These are phyloP conservation scores for Boleophthalmus pectinirostris DNA, from an alignment of 2,113 vertebrate species.

Conservation along the genomic window DNA sequence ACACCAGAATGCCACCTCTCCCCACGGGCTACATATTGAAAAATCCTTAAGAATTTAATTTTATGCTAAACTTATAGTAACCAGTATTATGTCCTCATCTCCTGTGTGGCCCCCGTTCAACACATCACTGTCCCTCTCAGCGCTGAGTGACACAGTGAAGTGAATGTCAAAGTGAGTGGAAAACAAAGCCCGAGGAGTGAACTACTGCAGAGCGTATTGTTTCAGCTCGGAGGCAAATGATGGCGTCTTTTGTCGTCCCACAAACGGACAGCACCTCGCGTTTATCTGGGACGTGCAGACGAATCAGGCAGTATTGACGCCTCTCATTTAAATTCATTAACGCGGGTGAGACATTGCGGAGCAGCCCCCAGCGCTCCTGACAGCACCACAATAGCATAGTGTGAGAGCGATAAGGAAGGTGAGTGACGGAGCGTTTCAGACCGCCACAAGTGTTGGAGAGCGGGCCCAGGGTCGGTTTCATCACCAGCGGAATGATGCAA, in stretches of 20 bases:
- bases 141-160: neutral
- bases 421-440: neutral
- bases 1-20: too few species aligned
- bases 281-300: conserved; percentile 49
- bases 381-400: conserved; percentile 31
- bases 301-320: conserved; percentile 16
- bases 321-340: conserved; percentile 56
- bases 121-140: too few species aligned
- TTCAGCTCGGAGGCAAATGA: conserved; percentile 32
- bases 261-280: conserved; percentile 7
- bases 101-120: too few species aligned
- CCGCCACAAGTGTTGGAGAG: conserved; percentile 2
- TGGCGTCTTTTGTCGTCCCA: conserved; percentile 22
- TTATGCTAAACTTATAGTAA: too few species aligned
- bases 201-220: conserved; percentile 31
- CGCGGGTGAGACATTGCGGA: conserved; percentile 17
- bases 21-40: too few species aligned
- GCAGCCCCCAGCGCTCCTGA: conserved; percentile 7
- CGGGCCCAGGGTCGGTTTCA: conserved; percentile 22
- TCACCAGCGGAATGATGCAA: conserved; percentile 39
- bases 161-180: conserved; percentile 35
- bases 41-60: too few species aligned
- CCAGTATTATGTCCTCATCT: too few species aligned
- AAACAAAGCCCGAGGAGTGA: conserved; percentile 37
- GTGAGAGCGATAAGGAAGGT: conserved; percentile 11